Conservation (phyloP, 2,113 vertebrate species). For the Triplophysa rosa region DNA sequence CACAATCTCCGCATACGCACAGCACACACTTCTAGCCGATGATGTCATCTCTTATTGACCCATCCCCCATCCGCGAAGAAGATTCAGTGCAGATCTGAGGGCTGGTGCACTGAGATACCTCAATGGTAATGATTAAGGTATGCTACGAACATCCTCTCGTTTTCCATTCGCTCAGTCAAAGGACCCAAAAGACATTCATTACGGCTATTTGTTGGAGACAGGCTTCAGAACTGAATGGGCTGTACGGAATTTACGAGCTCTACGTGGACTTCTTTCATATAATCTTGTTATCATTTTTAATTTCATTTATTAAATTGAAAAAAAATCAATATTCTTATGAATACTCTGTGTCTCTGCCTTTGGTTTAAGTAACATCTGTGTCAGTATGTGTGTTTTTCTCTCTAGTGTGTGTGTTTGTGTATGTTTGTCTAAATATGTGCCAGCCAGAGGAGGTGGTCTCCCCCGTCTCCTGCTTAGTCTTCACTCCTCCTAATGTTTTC, state of each 20-base stretch:
- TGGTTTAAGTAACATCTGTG: no score
- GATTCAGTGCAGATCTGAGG: slow-evolving; percentile 45
- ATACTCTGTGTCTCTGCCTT: no score
- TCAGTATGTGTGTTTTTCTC: no score
- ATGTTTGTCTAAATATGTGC: no score
- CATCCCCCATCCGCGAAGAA: slow-evolving; percentile 50
- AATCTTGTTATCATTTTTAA: neutral
- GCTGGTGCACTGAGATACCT: slow-evolving; percentile 45
- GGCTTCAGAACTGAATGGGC: neutral
- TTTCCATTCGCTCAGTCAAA: slow-evolving; percentile 24
- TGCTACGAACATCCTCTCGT: slow-evolving; percentile 21
- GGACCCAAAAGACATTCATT: slow-evolving; percentile 9
- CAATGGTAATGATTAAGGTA: slow-evolving; percentile 41
- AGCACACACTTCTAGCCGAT: slow-evolving; percentile 45
- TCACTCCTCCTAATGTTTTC: neutral
- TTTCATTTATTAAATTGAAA: neutral
- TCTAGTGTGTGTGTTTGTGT: no score
- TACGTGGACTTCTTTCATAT: neutral
- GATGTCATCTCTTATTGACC: slow-evolving; percentile 54
- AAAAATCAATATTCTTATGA: neutral
- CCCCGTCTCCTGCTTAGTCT: neutral
- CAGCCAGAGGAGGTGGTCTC: no score
- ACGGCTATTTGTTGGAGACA: neutral
- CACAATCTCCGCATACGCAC: slow-evolving; percentile 43
- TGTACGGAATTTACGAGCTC: neutral